Conservation (phyloP, 2,888 invertebrate genomes). For the Mechanitis messenoides region DNA sequence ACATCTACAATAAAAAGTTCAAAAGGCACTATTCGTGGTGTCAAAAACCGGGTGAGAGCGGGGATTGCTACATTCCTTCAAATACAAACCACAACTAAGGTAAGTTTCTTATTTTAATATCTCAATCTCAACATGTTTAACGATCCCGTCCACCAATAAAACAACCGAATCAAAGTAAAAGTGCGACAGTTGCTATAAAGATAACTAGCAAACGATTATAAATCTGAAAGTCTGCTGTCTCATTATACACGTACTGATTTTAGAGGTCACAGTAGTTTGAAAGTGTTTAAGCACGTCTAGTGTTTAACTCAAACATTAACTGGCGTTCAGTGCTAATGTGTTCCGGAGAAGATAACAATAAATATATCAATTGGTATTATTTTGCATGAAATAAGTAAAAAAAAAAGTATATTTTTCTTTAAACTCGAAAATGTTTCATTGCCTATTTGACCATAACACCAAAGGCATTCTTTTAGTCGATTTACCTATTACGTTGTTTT, state of each 20-base stretch:
- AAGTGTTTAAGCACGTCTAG: conserved; percentile 47
- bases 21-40: conserved; percentile 94
- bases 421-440: no score
- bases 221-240: conserved; percentile 40
- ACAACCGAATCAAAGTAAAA: conserved; percentile 6
- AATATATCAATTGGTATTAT: background rate
- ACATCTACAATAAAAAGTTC: conserved; percentile 91
- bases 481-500: conserved; percentile 1
- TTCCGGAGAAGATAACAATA: conserved; percentile 1
- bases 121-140: conserved; percentile 33
- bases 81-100: conserved; percentile 87
- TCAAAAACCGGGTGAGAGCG: conserved; percentile 94
- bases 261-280: conserved; percentile 66
- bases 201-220: conserved; percentile 19
- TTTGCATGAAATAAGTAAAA: no score
- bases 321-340: conserved; percentile 15
- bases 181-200: conserved; percentile 9
- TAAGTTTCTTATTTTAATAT: conserved; percentile 53
- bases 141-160: conserved; percentile 20
- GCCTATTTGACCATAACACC: background rate
- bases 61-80: conserved; percentile 97
- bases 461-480: background rate
- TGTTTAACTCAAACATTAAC: conserved; percentile 24
- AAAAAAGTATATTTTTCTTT: no score
- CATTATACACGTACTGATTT: conserved; percentile 63